Conservation (phyloP, 2,888 invertebrate species). For the Idaea dimidiata region DNA sequence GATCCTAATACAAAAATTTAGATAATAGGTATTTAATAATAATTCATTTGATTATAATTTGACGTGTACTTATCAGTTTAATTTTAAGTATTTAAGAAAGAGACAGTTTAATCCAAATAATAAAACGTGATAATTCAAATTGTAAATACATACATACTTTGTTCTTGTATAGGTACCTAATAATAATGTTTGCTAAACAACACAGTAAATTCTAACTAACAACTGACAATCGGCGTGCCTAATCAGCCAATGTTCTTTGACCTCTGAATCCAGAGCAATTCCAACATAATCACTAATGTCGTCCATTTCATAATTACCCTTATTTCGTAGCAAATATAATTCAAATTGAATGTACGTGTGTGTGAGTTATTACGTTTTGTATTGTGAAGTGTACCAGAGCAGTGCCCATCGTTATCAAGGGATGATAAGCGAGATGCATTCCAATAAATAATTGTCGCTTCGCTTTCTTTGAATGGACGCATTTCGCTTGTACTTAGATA, state of each 20-base stretch:
- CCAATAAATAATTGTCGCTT: slow-evolving; percentile 58
- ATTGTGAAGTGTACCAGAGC: slow-evolving; percentile 34
- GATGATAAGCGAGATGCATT: slow-evolving; percentile 69
- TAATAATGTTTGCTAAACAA: slow-evolving; percentile 14
- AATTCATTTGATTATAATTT: too few relatives aligned
- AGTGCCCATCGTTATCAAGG: slow-evolving; percentile 64
- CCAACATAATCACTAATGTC: slow-evolving; percentile 28
- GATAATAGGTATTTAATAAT: too few relatives aligned
- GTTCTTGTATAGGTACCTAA: slow-evolving; percentile 11
- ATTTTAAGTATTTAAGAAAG: too few relatives aligned
- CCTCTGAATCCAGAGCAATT: slow-evolving; percentile 42
- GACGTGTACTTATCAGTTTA: too few relatives aligned
- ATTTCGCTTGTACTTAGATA: slow-evolving; percentile 8
- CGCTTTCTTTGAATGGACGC: slow-evolving; percentile 60
- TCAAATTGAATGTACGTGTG: slow-evolving; percentile 25
- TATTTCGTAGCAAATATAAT: slow-evolving; percentile 25
- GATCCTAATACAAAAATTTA: too few relatives aligned
- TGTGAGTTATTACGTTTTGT: slow-evolving; percentile 40
- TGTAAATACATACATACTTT: too few relatives aligned
- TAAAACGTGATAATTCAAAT: too few relatives aligned
- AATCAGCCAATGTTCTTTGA: slow-evolving; percentile 76
- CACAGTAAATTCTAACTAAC: slow-evolving; percentile 49
- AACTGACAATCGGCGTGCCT: slow-evolving; percentile 46
- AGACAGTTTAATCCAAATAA: too few relatives aligned
- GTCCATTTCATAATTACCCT: slow-evolving; percentile 26